These are phyloP conservation scores for Typhlichthys subterraneus DNA, from an alignment of 2,797 vertebrate genomes.

Conservation along the genomic window DNA sequence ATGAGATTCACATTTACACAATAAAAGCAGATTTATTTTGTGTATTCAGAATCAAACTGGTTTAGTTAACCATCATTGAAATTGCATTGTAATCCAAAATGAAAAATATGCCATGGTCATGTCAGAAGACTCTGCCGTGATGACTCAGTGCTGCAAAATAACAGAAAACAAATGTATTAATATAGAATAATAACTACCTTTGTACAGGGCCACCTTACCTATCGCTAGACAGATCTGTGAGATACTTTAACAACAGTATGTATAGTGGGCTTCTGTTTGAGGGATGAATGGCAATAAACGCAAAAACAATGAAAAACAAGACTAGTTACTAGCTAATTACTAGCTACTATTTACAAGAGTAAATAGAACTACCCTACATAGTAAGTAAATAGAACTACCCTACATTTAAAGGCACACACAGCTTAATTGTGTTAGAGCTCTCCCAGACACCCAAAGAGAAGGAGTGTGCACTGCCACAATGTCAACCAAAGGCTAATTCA, in stretches of 20 bases:
- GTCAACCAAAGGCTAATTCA: no score
- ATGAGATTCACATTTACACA: no score
- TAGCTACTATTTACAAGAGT: background rate
- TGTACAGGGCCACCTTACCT: background rate
- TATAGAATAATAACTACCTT: slow-evolving; percentile 8
- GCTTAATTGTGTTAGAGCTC: background rate
- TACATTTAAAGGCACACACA: background rate
- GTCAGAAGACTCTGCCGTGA: background rate
- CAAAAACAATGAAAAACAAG: background rate
- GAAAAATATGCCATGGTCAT: background rate
- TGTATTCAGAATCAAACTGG: background rate
- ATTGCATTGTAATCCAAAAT: no score
- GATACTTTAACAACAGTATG: background rate
- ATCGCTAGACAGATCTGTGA: background rate
- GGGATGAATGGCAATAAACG: background rate
- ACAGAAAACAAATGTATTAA: background rate
- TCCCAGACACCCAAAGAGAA: no score
- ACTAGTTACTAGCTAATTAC: background rate
- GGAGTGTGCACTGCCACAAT: no score
- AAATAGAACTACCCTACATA: background rate
- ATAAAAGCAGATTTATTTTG: background rate
- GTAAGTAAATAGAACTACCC: background rate
- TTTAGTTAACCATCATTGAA: no score
- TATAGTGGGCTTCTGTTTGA: background rate
- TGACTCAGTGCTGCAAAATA: slow-evolving; percentile 30